Conservation (phyloP, 2,888 invertebrate genomes). For the Folsomia candida region DNA sequence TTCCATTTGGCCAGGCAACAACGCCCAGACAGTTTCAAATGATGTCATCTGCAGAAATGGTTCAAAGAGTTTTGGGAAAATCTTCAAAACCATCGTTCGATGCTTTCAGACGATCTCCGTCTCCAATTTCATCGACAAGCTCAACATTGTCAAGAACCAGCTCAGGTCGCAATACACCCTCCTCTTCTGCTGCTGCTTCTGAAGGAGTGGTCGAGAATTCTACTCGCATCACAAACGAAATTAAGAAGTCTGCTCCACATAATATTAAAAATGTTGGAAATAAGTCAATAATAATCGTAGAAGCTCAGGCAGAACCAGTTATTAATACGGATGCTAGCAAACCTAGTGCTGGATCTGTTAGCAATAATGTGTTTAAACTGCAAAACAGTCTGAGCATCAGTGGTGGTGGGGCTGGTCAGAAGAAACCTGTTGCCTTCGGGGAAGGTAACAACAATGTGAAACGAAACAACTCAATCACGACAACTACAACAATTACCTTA, state of each 20-base stretch:
- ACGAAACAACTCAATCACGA: neutral
- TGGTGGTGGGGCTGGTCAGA: neutral
- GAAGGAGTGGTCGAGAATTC: constrained; percentile 28
- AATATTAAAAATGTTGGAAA: constrained; percentile 47
- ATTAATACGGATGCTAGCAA: neutral
- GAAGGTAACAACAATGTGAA: neutral
- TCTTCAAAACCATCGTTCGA: constrained; percentile 31
- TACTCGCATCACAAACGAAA: constrained; percentile 29
- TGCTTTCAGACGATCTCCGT: constrained; percentile 40
- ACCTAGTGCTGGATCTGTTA: constrained; percentile 7
- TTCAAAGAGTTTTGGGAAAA: constrained; percentile 44
- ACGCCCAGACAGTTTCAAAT: neutral
- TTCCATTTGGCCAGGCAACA: neutral
- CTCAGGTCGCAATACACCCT: constrained; percentile 38
- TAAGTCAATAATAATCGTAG: constrained; percentile 49
- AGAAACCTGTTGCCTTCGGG: neutral
- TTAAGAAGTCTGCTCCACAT: constrained; percentile 12
- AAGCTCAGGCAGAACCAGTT: neutral
- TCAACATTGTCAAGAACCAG: constrained; percentile 37
- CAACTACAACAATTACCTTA: neutral
- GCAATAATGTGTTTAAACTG: constrained; percentile 31
- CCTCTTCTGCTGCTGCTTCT: constrained; percentile 31
- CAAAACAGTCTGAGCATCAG: constrained; percentile 3
- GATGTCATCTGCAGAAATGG: constrained; percentile 41
- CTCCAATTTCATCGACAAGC: constrained; percentile 41